Base-by-base conservation (phyloP, 2,113 vertebrate species). In the Amblyornis subalaris region DNA sequence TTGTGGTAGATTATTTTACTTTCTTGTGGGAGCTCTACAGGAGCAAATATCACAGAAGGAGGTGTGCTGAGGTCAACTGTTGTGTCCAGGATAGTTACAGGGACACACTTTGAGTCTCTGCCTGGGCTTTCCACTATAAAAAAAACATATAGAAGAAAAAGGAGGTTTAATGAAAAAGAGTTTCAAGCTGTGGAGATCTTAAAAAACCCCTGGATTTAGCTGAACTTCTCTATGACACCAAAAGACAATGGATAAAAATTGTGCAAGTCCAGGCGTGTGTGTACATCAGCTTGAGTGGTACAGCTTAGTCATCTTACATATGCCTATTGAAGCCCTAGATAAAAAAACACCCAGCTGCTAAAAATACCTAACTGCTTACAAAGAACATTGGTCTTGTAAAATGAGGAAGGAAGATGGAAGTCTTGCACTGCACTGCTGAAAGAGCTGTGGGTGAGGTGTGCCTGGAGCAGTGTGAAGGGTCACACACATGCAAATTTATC, bases 1-100 rank as follows among this genome's bases (percentile, higher is more conserved):
- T 81, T 94, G 61, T 67, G 90, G 86, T 51, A 86, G 83, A 76
- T 94, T 81, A 42, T 65, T 33, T 88, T 80, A 38, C 25, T 93
- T 96, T 92, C 33, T 85, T 96, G 89, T 90, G 85, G 38, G 47
- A 85, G 24, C 28, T 77, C 36, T 51, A 47, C 28, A 67, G 53
- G 42, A 72, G 29, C 12, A 51, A 87, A 55, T 58, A 53, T 45
- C 28, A 85, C 40, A 72, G 72, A 55, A 71, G 11, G 38, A 74
- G 38, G 44, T 57, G 16, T 62, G 42, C 26, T 85, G 45, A 76
- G 45, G 50, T 85, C 70, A 85, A 36, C 35, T 38, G 10, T 17
- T 91, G 16, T 51, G 76, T 57, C 58, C 0, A 0, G 6, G 50
- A 57, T 5, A 53, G 48, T 50, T 26, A 50, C 36, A 78, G 35